Conservation (phyloP, 2,113 vertebrate species). For the Hippocampus barbouri region DNA sequence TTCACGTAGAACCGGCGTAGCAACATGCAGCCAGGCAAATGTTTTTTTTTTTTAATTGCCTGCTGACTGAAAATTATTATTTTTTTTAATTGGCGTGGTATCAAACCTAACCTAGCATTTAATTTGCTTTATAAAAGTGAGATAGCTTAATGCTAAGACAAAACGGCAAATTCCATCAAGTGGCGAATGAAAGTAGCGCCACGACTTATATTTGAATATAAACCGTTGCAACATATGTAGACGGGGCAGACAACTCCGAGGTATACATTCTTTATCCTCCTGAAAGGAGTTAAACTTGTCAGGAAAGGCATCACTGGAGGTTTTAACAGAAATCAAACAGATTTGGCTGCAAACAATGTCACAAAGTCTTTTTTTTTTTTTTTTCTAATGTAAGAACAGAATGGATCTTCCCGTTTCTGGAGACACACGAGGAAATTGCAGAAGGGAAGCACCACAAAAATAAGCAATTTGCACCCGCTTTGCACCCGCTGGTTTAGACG, state of each 20-base stretch:
- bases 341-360: not conserved
- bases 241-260: no score
- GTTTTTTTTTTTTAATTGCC: not conserved
- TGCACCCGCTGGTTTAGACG: not conserved
- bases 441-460: not conserved
- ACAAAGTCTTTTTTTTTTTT: not conserved
- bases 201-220: no score
- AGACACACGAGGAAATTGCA: slow-evolving; percentile 1
- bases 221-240: no score
- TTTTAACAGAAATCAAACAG: no score
- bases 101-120: no score
- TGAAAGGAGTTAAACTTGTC: no score
- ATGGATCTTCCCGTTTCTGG: not conserved
- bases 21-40: not conserved
- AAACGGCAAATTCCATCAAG: no score
- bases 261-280: not conserved
- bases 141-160: not conserved
- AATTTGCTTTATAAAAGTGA: not conserved
- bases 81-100: not conserved
- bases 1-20: not conserved
- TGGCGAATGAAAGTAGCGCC: not conserved
- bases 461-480: not conserved
- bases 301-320: no score
- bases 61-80: no score
- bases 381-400: not conserved